phyloP scores from a whole-genome alignment of 1,140 invertebrate species.

The Triops longicaudatus region DNA sequence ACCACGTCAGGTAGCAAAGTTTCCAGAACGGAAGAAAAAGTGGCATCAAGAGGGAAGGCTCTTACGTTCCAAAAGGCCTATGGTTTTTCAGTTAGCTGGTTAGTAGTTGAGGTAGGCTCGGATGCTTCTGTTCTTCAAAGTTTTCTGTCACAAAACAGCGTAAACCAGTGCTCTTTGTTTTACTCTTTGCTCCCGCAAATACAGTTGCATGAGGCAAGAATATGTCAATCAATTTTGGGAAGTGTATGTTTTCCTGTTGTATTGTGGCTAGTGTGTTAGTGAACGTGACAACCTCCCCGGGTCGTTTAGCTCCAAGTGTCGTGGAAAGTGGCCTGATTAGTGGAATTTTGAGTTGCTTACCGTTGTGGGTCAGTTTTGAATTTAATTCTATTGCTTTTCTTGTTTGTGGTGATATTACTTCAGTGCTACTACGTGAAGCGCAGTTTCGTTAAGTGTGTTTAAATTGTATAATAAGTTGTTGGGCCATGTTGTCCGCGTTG shows the following conservation, averaged over 20 bases:
- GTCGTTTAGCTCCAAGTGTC: no score
- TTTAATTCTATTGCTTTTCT: no score
- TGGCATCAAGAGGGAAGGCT: neutral
- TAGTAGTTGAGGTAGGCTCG: neutral
- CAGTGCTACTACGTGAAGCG: no score
- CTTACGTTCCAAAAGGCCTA: neutral
- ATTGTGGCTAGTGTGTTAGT: neutral
- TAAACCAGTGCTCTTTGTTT: neutral
- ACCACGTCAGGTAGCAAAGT: neutral
- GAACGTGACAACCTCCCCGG: no score
- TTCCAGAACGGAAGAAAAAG: neutral
- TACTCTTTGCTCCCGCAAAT: no score
- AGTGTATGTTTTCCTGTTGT: neutral
- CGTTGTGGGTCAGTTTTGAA: no score
- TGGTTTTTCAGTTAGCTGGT: constrained; percentile 11
- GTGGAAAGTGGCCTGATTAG: no score
- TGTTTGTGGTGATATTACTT: no score
- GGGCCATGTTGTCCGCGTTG: no score
- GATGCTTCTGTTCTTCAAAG: neutral
- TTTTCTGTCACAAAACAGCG: neutral
- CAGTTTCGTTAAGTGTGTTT: no score
- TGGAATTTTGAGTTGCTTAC: no score
- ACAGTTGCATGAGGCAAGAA: neutral
- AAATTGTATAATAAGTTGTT: no score
- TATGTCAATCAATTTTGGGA: neutral